A percentile compares a stretch with the other conserved stretches of the same genome.
These are phyloP conservation scores for Wiebesia pumilae DNA, from an alignment of 1,140 invertebrate genomes.

Conservation along the genomic window DNA sequence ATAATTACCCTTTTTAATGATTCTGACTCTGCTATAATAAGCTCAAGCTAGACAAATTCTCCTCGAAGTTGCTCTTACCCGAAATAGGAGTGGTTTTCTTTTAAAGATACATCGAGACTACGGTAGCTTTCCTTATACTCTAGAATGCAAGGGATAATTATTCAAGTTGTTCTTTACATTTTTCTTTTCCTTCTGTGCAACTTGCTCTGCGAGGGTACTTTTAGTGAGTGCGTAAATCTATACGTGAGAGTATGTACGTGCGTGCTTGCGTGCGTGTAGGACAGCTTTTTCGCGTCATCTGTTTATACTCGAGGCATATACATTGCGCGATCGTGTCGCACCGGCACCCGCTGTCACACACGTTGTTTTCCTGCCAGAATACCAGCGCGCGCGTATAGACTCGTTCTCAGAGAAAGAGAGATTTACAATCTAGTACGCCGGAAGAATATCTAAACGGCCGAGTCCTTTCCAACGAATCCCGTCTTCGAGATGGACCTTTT, in stretches of 20 bases:
- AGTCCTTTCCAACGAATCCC: constrained; percentile 89
- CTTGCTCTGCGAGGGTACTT: neutral
- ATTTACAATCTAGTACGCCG: constrained; percentile 77
- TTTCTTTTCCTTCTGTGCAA: neutral
- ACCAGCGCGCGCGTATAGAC: constrained; percentile 12
- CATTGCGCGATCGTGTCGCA: neutral
- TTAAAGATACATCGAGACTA: neutral
- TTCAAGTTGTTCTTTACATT: neutral
- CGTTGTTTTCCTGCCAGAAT: neutral
- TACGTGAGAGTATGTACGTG: neutral
- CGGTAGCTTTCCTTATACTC: neutral
- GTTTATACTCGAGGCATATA: neutral
- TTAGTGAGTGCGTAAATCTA: neutral
- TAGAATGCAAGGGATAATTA: neutral
- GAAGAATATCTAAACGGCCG: constrained; percentile 83
- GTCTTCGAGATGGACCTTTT: constrained; percentile 86
- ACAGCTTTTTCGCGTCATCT: neutral
- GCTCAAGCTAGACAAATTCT: neutral
- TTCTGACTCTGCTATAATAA: constrained; percentile 16
- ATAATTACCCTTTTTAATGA: constrained; percentile 6
- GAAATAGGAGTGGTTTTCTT: neutral
- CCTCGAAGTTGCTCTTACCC: neutral
- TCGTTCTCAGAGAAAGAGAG: constrained; percentile 48
- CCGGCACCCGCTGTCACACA: neutral
- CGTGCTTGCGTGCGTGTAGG: neutral